A percentile compares a stretch with the other conserved stretches of the same genome.
Evolutionary conservation across 2,888 invertebrate genomes (phyloP).

Genomic region (Callyntrura guangdongensis): DNA sequence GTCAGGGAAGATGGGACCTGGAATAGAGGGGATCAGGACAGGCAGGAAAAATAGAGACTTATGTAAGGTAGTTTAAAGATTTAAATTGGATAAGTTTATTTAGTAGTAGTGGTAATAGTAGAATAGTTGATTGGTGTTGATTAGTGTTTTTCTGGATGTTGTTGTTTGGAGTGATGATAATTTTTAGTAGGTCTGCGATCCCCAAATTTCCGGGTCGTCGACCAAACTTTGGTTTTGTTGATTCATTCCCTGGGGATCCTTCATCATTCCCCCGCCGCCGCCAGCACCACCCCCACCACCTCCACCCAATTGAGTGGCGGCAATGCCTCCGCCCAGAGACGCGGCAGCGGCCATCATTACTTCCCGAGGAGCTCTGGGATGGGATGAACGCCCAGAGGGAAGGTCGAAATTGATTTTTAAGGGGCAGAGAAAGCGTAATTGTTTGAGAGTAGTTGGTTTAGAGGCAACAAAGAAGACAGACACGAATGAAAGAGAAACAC

Average conservation of each 20-base stretch:
- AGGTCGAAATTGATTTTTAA: too few species aligned
- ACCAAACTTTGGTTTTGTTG: constrained; percentile 84
- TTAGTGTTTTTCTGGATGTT: too few species aligned
- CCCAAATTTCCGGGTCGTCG: constrained; percentile 85
- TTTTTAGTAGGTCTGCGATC: constrained; percentile 83
- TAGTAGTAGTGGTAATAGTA: constrained; percentile 3
- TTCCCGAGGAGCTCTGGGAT: constrained; percentile 84
- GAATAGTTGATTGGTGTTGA: too few species aligned
- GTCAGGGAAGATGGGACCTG: too few species aligned
- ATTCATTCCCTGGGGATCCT: constrained; percentile 81
- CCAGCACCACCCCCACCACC: constrained; percentile 41
- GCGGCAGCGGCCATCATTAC: constrained; percentile 84
- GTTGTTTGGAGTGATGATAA: too few species aligned
- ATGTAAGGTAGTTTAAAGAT: background rate
- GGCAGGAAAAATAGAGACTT: background rate
- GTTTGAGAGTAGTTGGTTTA: background rate
- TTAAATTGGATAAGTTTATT: background rate
- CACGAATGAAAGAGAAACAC: background rate
- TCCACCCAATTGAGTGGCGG: constrained; percentile 72
- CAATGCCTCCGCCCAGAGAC: constrained; percentile 74
- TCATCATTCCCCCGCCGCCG: too few species aligned
- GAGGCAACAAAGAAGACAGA: constrained; percentile 5
- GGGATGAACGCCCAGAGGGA: too few species aligned
- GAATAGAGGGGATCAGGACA: too few species aligned
- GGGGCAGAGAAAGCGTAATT: too few species aligned